Percentiles rank a stretch among this genome's conserved stretches.
Conservation (phyloP, 2,797 vertebrate genomes). For the Lacerta viridis region DNA sequence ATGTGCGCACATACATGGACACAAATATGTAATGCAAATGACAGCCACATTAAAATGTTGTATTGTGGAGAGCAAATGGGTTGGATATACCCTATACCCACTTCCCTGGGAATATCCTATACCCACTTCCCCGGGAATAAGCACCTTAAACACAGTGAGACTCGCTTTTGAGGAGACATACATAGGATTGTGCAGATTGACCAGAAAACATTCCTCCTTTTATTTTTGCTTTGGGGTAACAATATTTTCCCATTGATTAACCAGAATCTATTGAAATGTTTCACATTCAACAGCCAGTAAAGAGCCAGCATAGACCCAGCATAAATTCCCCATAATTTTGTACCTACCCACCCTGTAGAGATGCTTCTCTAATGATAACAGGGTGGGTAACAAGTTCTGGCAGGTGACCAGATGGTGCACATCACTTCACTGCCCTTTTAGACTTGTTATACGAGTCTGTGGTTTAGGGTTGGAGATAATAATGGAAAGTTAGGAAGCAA, state of each 20-base stretch:
- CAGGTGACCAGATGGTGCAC: conserved; percentile 25
- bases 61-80: background rate
- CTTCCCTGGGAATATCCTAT: too few relatives aligned
- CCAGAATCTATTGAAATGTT: background rate
- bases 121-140: too few relatives aligned
- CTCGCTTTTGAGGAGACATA: too few relatives aligned
- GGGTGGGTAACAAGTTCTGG: background rate
- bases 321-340: conserved; percentile 8
- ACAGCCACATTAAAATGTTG: background rate
- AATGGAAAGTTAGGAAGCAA: background rate
- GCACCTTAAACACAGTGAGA: too few relatives aligned
- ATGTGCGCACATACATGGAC: background rate
- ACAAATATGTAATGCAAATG: background rate
- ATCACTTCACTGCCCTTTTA: conserved; percentile 22
- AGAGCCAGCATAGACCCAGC: background rate
- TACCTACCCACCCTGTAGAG: background rate
- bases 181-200: too few relatives aligned
- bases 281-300: background rate
- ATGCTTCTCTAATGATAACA: conserved; percentile 16
- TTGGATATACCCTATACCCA: too few relatives aligned
- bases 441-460: background rate
- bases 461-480: conserved; percentile 3
- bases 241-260: background rate
- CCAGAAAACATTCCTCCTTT: background rate
- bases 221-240: background rate